Evolutionary conservation across 2,888 invertebrate species (phyloP).

Genomic region (Rhorus exstirpatorius): DNA sequence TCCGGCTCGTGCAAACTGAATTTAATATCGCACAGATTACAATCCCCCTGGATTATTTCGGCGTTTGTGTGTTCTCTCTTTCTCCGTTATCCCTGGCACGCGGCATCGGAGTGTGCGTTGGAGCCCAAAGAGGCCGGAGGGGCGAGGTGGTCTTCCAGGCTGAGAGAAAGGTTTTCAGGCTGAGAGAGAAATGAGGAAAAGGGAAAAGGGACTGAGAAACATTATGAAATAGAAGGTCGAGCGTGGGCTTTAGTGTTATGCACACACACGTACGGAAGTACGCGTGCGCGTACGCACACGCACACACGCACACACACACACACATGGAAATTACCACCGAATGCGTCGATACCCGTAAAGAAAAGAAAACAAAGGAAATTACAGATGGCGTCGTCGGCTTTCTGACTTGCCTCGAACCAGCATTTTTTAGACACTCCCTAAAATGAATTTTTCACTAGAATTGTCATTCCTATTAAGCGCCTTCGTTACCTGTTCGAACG

Average conservation of each 20-base stretch:
- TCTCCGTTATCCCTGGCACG: constrained; percentile 2
- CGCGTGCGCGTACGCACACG: not conserved
- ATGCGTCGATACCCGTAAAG: constrained; percentile 74
- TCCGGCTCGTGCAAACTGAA: constrained; percentile 81
- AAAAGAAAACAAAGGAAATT: constrained; percentile 67
- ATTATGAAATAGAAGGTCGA: constrained; percentile 26
- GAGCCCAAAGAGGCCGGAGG: not conserved
- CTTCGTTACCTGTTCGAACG: constrained; percentile 31
- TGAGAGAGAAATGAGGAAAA: constrained; percentile 37
- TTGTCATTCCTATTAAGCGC: constrained; percentile 51
- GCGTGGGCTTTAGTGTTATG: constrained; percentile 46
- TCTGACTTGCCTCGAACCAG: not conserved
- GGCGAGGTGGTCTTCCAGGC: not conserved
- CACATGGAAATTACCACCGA: constrained; percentile 58
- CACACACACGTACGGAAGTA: too few relatives aligned
- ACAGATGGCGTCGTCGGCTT: constrained; percentile 70
- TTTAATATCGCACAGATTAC: constrained; percentile 83
- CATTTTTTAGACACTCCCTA: constrained; percentile 18
- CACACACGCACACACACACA: not conserved
- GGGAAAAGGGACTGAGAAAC: constrained; percentile 30
- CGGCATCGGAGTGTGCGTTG: constrained; percentile 51
- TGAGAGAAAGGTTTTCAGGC: constrained; percentile 46
- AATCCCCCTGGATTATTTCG: constrained; percentile 82
- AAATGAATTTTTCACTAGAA: constrained; percentile 33
- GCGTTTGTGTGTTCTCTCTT: constrained; percentile 68